A percentile compares a stretch with the other conserved stretches of the same genome.
phyloP scores from a whole-genome alignment of 2,888 invertebrate genomes.

The Norana najaformis region DNA sequence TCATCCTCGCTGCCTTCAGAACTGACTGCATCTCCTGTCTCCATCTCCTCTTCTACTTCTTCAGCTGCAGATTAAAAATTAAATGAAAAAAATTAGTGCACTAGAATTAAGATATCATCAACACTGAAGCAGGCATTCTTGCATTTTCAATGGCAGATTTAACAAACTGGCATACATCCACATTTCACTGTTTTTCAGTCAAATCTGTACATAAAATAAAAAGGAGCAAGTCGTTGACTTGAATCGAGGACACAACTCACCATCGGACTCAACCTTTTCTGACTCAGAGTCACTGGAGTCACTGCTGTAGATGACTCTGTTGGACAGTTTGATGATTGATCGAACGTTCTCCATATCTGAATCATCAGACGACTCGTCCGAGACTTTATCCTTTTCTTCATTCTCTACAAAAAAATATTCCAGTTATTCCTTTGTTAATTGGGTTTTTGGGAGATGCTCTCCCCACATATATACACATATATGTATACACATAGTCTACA shows the following conservation, averaged over 20 bases:
- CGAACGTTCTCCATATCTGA: not conserved
- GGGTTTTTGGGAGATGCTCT: no score
- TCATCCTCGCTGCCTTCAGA: slow-evolving; percentile 29
- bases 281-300: slow-evolving; percentile 2
- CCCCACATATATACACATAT: no score
- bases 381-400: slow-evolving; percentile 15
- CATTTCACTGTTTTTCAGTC: no score
- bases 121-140: no score
- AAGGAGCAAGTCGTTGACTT: no score
- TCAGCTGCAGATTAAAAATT: slow-evolving; percentile 4
- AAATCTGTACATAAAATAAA: no score
- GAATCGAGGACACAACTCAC: not conserved
- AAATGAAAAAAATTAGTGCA: not conserved
- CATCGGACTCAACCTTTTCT: not conserved
- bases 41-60: slow-evolving; percentile 27
- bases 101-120: not conserved
- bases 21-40: not conserved
- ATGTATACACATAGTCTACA: no score
- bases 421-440: no score
- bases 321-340: not conserved
- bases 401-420: not conserved
- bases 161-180: no score
- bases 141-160: no score
- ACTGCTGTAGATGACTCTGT: slow-evolving; percentile 16
- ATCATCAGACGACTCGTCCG: slow-evolving; percentile 1